Evolutionary conservation across 2,113 vertebrate genomes (phyloP).

Genomic region (Illadopsis cleaveri): DNA sequence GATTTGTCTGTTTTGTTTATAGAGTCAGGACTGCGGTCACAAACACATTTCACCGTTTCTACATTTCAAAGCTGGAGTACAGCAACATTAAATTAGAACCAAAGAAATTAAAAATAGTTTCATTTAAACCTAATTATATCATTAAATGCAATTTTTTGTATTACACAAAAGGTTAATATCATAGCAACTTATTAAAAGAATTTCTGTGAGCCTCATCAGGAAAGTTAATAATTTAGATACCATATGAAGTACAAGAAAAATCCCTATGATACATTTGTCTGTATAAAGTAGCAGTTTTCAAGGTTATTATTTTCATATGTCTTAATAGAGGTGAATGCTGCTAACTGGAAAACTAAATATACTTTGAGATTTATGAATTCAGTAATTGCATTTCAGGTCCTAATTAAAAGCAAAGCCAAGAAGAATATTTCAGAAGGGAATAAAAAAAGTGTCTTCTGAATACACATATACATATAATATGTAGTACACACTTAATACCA

Average conservation of each 20-base stretch:
- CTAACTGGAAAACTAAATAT: conserved; percentile 44
- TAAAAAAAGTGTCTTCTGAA: background rate
- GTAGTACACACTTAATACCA: background rate
- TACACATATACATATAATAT: background rate
- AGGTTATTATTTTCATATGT: conserved; percentile 57
- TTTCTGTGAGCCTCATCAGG: conserved; percentile 30
- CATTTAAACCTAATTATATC: conserved; percentile 22
- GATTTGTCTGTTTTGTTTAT: background rate
- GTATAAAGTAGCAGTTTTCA: conserved; percentile 30
- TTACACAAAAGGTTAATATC: conserved; percentile 55
- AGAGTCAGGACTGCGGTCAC: background rate
- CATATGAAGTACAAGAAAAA: conserved; percentile 19
- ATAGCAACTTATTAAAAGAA: conserved; percentile 26
- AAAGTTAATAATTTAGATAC: conserved; percentile 60
- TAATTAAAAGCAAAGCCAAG: conserved; percentile 55
- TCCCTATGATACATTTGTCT: background rate
- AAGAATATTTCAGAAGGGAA: conserved; percentile 23
- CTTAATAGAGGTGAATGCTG: conserved; percentile 48
- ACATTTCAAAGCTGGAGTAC: background rate
- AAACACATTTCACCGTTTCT: background rate
- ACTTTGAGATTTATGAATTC: conserved; percentile 52
- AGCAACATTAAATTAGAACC: background rate
- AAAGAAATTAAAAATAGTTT: background rate
- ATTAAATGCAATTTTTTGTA: conserved; percentile 31
- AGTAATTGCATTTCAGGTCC: conserved; percentile 35